Evolutionary conservation across 2,888 invertebrate genomes (phyloP).

Genomic region (Mycalesis mineus): DNA sequence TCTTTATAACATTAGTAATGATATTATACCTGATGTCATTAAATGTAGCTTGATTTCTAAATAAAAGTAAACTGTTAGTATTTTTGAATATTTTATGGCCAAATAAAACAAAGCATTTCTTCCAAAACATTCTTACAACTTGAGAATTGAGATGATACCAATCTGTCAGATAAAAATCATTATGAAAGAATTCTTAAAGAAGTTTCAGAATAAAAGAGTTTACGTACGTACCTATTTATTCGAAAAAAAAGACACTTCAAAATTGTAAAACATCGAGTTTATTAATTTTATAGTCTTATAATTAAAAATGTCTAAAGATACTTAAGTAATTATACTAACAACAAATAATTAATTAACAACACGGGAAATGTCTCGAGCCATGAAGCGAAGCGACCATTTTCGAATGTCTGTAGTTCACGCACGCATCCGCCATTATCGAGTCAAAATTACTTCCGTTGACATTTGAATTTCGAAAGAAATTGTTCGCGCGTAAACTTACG

Average conservation of each 20-base stretch:
- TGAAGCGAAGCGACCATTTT: conserved; percentile 33
- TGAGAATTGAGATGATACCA: not conserved
- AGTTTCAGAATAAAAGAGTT: not conserved
- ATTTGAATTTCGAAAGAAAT: conserved; percentile 37
- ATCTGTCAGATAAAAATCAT: not conserved
- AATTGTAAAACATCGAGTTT: too few species aligned
- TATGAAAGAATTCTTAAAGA: not conserved
- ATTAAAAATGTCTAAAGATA: too few species aligned
- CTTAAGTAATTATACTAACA: too few species aligned
- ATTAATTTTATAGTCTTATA: too few species aligned
- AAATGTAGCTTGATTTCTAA: not conserved
- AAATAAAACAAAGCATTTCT: not conserved
- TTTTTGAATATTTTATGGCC: not conserved
- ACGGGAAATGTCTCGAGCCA: conserved; percentile 39
- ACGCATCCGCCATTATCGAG: conserved; percentile 43
- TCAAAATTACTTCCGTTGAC: conserved; percentile 47
- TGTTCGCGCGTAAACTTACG: conserved; percentile 18
- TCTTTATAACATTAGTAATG: too few species aligned
- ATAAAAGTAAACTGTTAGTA: not conserved
- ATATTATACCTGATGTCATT: not conserved
- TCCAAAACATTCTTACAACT: conserved; percentile 1
- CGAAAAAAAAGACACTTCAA: too few species aligned
- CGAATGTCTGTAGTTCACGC: conserved; percentile 40
- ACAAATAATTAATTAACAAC: too few species aligned
- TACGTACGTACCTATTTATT: too few species aligned